phyloP scores from a whole-genome alignment of 2,888 invertebrate species.

The Drosophila lacicola region DNA sequence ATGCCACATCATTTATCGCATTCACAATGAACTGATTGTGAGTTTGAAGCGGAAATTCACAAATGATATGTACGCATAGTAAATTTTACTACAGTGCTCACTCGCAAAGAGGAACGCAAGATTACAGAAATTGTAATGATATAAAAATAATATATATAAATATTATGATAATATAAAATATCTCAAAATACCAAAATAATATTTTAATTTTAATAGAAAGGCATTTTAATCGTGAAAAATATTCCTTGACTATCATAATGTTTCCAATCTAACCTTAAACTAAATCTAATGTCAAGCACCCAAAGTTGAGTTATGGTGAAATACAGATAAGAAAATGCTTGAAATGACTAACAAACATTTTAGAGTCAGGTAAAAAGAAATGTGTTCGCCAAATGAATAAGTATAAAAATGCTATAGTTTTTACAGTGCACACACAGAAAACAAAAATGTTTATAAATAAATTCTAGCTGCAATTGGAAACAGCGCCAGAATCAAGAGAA shows the following conservation, averaged over 20 bases:
- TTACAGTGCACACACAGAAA: constrained; percentile 6
- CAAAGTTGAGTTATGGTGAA: constrained; percentile 1
- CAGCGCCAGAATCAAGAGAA: constrained; percentile 27
- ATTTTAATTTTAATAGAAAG: too few species aligned
- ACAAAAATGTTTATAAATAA: constrained; percentile 67
- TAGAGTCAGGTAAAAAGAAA: too few species aligned
- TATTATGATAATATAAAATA: too few species aligned
- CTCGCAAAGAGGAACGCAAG: neutral
- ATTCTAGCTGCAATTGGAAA: constrained; percentile 70
- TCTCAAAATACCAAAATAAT: too few species aligned
- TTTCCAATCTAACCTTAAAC: neutral
- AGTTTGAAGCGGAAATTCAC: constrained; percentile 20
- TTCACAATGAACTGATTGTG: neutral
- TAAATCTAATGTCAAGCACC: neutral
- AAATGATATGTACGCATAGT: neutral
- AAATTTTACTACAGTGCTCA: constrained; percentile 8
- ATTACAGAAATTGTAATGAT: too few species aligned
- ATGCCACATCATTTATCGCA: neutral
- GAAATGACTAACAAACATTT: neutral
- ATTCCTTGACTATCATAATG: too few species aligned
- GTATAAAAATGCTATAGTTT: neutral
- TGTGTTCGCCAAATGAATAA: too few species aligned
- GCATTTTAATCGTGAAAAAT: too few species aligned
- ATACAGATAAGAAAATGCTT: constrained; percentile 8
- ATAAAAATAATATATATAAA: too few species aligned